Percentiles rank a stretch among this genome's conserved stretches.
Conservation (phyloP, 2,113 vertebrate genomes). For the Oryzias melastigma region DNA sequence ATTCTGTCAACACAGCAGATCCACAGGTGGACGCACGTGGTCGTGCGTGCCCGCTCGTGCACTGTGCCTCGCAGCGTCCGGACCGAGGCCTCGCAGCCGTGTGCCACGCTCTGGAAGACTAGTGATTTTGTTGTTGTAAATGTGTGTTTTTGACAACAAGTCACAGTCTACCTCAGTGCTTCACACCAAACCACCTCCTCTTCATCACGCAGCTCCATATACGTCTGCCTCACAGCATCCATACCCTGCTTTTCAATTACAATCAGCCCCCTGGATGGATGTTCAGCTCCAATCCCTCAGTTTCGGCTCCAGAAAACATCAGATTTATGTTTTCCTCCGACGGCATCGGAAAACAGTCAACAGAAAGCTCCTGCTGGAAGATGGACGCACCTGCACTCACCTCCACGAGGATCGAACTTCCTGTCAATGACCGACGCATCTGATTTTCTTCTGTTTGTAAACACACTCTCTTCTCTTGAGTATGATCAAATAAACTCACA, state of each 20-base stretch:
- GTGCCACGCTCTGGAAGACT: slow-evolving; percentile 70
- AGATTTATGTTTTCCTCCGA: slow-evolving; percentile 1
- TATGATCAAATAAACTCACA: too few species aligned
- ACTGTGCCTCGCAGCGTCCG: neutral
- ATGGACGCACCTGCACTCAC: too few species aligned
- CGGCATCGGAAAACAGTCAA: slow-evolving; percentile 6
- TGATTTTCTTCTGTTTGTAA: neutral
- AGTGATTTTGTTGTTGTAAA: slow-evolving; percentile 78
- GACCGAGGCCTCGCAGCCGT: neutral
- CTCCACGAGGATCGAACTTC: neutral
- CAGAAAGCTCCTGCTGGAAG: too few species aligned
- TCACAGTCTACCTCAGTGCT: slow-evolving; percentile 73
- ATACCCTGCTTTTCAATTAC: slow-evolving; percentile 10
- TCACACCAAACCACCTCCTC: slow-evolving; percentile 22
- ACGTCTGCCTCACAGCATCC: neutral
- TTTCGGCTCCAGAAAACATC: slow-evolving; percentile 9
- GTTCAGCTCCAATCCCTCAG: neutral
- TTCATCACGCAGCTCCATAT: neutral
- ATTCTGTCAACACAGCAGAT: slow-evolving; percentile 1
- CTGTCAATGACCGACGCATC: neutral
- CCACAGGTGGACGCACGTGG: neutral
- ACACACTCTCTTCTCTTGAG: too few species aligned
- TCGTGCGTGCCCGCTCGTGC: slow-evolving; percentile 9
- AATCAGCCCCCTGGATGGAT: slow-evolving; percentile 19
- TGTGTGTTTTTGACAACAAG: slow-evolving; percentile 68